Evolutionary conservation across 2,888 invertebrate species (phyloP).

Genomic region (Altica lythri): DNA sequence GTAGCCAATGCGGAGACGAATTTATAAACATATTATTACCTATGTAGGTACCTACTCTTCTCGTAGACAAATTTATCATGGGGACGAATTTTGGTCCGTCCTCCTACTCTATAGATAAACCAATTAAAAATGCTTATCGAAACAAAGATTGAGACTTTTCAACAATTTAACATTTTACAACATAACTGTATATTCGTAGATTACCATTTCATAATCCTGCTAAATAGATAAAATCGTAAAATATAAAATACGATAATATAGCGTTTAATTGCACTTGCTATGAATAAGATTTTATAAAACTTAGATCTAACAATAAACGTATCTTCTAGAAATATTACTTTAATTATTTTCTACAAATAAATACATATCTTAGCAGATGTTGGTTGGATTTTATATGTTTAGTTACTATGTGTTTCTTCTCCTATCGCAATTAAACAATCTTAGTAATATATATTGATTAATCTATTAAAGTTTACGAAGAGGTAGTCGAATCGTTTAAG

Average conservation of each 20-base stretch:
- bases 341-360: constrained; percentile 16
- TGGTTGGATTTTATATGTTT: constrained; percentile 2
- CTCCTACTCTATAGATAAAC: too few species aligned
- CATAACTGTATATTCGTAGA: too few species aligned
- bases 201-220: too few species aligned
- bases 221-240: background rate
- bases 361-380: constrained; percentile 13
- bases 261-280: constrained; percentile 31
- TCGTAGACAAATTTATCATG: too few species aligned
- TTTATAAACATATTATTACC: too few species aligned
- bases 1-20: too few species aligned
- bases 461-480: constrained; percentile 9
- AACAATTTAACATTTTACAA: too few species aligned
- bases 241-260: constrained; percentile 28
- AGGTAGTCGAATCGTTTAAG: constrained; percentile 8
- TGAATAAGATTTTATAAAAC: constrained; percentile 25
- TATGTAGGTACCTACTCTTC: too few species aligned
- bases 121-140: too few species aligned
- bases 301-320: constrained; percentile 19
- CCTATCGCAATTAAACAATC: constrained; percentile 24
- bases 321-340: constrained; percentile 13
- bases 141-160: too few species aligned
- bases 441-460: constrained; percentile 19
- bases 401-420: constrained; percentile 9
- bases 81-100: too few species aligned